Base-by-base conservation (phyloP, 2,113 vertebrate genomes). In the Corvus moneduloides region DNA sequence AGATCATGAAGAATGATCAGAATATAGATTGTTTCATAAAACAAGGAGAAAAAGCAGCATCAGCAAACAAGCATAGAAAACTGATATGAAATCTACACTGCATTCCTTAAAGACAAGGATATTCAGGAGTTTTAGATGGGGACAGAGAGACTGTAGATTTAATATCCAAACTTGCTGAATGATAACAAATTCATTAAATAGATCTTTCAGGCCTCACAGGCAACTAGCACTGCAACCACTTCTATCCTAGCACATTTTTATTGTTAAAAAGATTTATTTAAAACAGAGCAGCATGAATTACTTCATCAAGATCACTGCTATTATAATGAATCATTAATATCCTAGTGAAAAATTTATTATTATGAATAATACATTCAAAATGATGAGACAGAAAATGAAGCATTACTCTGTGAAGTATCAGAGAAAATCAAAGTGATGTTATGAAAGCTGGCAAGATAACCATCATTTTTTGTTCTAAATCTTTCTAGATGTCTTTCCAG, bases 261-360 rank as follows among this genome's bases (percentile, higher is more conserved):
- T 91, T 97, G 84, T 96, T 97, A 91, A 96, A 96, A 96, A 96
- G 87, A 90, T 94, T 96, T 93, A 91, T 84, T 97, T 96, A 96
- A 96, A 96, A 85, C 88, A 94, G 80, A 96, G 80, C 4, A 12
- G 77, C 73, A 62, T 18, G 15, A 96, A 87, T 95, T 61, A 95
- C 76, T 96, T 97, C 95, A 91, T 96, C 91, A 94, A 64, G 88
- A 98, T 95, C 91, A 96, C 89, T 94, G 90, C 91, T 98, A 97
- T 96, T 95, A 95, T 68, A 96, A 98, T 98, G 95, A 97, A 98
- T 97, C 89, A 98, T 98, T 98, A 97, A 98, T 97, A 97, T 51
- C 80, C 43, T 72, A 91, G 93, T 97, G 78, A 95, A 98, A 97
- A 97, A 96, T 97, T 97, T 89, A 98, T 97, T 82, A 56, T 64